Base-by-base conservation (phyloP, 2,113 vertebrate species). In the Euleptes europaea region DNA sequence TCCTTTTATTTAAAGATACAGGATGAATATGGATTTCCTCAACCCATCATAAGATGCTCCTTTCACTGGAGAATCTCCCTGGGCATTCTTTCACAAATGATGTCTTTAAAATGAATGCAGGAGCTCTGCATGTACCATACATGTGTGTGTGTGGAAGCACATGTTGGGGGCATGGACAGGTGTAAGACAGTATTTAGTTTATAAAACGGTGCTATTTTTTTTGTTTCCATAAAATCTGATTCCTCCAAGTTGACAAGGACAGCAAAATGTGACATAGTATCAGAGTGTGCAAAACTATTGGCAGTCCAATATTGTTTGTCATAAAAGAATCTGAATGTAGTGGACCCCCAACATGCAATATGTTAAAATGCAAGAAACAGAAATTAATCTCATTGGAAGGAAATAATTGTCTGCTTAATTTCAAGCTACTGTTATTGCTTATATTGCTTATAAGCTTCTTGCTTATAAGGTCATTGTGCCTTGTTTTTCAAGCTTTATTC, bases 401-500 rank as follows among this genome's bases (percentile, higher is more conserved):
- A 1, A 31, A 3, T 33, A 4, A 38, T 1, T 40, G 28, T 10
- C 67, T 38, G 15, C 60, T 57, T 1, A 1, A 3, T 86, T 75
- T 40, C 65, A 67, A 82, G 47, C 3, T 17, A 7, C 2, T 72
- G 40, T 31, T 57, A 15, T n/a, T 67, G 28, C 35, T 60, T 63
- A 47, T 79, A 44, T 85, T 38, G 5, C 21, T 3, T 78, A 40
- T 60, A n/a, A 83, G 57, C 87, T 80, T 90, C 35, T 82, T 90
- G 0, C 26, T 85, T 90, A 66, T 85, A 86, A 85, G 0, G 23
- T 40, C 89, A 85, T 71, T 81, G 57, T 86, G 31, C 13, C 9
- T 92, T 88, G 77, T 90, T 81, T 82, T 88, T 87, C 26, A 92
- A 91, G 83, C 44, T 86, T 89, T 75, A 72, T 84, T 86, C 90